Evolutionary conservation across 2,888 invertebrate genomes (phyloP).

Genomic region (Dynastes grantii): DNA sequence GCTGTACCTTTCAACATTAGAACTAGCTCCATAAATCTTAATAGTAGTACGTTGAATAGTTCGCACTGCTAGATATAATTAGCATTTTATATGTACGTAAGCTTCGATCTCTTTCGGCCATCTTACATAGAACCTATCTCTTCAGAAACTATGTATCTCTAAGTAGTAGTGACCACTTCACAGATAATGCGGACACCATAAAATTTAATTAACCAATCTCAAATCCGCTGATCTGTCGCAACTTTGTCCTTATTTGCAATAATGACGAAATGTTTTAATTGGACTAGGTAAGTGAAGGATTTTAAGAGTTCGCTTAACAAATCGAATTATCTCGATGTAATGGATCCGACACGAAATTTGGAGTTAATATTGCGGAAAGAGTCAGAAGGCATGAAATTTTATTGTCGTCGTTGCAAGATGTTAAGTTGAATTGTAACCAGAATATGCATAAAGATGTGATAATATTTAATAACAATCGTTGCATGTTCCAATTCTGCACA

Average conservation of each 20-base stretch:
- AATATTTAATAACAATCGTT: too few species aligned
- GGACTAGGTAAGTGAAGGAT: slow-evolving; percentile 4
- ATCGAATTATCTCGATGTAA: slow-evolving; percentile 26
- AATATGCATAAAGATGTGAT: too few species aligned
- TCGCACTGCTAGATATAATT: neutral
- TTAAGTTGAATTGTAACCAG: too few species aligned
- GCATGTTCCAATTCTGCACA: too few species aligned
- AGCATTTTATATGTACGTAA: slow-evolving; percentile 10
- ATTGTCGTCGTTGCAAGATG: slow-evolving; percentile 11
- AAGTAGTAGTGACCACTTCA: neutral
- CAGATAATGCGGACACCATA: slow-evolving; percentile 11
- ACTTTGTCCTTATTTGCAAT: slow-evolving; percentile 34
- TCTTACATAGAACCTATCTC: neutral
- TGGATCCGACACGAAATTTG: slow-evolving; percentile 28
- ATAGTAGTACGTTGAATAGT: neutral
- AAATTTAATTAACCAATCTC: slow-evolving; percentile 42
- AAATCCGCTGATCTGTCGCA: slow-evolving; percentile 37
- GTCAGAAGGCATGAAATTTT: slow-evolving; percentile 28
- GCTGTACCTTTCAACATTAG: too few species aligned
- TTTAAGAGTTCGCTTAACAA: slow-evolving; percentile 6
- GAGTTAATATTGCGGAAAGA: slow-evolving; percentile 33
- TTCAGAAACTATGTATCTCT: neutral
- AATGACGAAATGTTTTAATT: slow-evolving; percentile 20
- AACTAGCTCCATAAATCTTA: slow-evolving; percentile 3
- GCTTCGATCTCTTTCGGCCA: slow-evolving; percentile 4